Evolutionary conservation across 1,140 invertebrate genomes (phyloP), one percentile per base, ranked within the genome.

Genomic region (Philotrypesis tridentata): DNA sequence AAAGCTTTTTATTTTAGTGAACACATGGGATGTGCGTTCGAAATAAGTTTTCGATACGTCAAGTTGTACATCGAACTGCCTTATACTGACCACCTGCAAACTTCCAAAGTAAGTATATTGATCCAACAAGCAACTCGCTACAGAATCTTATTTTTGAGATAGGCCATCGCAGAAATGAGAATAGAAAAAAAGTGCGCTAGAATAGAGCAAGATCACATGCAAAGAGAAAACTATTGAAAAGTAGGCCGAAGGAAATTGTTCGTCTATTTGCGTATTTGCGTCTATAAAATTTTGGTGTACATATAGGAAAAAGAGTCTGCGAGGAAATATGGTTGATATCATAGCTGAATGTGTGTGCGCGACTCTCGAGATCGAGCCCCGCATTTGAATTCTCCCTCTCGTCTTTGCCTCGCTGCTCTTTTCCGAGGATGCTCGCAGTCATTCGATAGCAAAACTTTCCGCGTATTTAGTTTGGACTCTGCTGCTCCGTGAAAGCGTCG

Each of bases 401-500:
- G 73, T 84, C 55, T 67, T 70, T n/a, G n/a, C n/a, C n/a, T 60
- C 82, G 72, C 82, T 79, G 73, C 71, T 76, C 79, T 70, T 37
- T 70, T 33, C 27, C 67, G 31, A 9, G 1, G 31, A 2, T 17
- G 6, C 29, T 9, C 29, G 2, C 65, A 27, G 65, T 31, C 65
- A 67, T 14, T 67, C 65, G 14, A 67, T 67, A 33, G 67, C 31
- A 37, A 23, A 70, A 84, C 82, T 86, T 87, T 86, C 86, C 84
- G 85, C 84, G 80, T 87, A 83, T 87, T 88, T 87, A 87, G 82
- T 84, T 84, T 79, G 74, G 80, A 79, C 27, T 82, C 80, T 11
- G 61, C 43, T 67, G 43, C 77, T 74, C 27, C 60, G 78, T 82
- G 75, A 82, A 84, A 83, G 71, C 63, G 70, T 55, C 37, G 77